phyloP scores from a whole-genome alignment of 2,888 invertebrate species.

The Anorthoa munda region DNA sequence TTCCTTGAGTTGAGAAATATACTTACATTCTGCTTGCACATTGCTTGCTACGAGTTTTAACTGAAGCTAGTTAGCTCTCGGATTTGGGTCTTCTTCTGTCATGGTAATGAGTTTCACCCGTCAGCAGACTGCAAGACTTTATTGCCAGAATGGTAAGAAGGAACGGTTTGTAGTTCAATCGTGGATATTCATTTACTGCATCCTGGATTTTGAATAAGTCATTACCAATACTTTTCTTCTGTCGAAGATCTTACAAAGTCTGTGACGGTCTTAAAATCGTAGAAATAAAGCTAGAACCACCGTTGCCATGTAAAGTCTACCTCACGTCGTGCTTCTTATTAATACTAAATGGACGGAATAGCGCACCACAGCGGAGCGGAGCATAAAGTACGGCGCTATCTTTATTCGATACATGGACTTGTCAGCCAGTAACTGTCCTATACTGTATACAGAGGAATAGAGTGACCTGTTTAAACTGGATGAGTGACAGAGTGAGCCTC shows the following conservation, averaged over 20 bases:
- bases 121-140: no score
- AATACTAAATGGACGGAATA: conserved; percentile 39
- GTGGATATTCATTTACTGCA: no score
- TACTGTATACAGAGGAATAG: not conserved
- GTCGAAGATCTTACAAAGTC: no score
- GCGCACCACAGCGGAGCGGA: not conserved
- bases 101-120: no score
- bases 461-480: conserved; percentile 22
- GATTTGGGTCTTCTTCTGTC: no score
- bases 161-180: no score
- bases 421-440: conserved; percentile 35
- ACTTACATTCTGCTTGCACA: not conserved
- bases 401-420: conserved; percentile 44
- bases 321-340: conserved; percentile 20
- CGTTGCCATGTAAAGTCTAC: conserved; percentile 27
- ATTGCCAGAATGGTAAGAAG: no score
- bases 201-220: no score
- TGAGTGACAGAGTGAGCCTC: not conserved
- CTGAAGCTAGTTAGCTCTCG: no score
- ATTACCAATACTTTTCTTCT: not conserved
- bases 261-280: not conserved
- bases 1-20: not conserved
- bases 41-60: no score
- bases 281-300: not conserved
- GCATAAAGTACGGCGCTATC: conserved; percentile 49